phyloP scores from a whole-genome alignment of 2,888 invertebrate genomes.

The Ennomos erosarius region DNA sequence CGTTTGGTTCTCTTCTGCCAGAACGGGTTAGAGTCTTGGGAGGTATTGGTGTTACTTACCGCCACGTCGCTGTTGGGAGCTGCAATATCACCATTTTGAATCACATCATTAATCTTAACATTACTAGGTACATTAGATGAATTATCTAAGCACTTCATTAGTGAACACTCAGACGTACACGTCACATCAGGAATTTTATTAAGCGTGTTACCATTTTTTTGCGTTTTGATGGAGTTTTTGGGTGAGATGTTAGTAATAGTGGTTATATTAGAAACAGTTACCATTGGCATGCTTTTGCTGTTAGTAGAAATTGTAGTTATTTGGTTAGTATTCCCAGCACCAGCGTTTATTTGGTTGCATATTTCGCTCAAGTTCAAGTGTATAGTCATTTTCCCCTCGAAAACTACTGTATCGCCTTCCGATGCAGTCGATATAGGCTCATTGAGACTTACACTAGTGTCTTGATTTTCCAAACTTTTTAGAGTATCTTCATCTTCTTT shows the following conservation, averaged over 20 bases:
- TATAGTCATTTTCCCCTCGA: slow-evolving; percentile 84
- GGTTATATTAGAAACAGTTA: slow-evolving; percentile 85
- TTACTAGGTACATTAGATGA: slow-evolving; percentile 51
- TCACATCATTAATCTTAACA: slow-evolving; percentile 55
- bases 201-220: slow-evolving; percentile 65
- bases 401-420: slow-evolving; percentile 81
- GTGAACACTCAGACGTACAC: slow-evolving; percentile 62
- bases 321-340: slow-evolving; percentile 76
- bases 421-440: slow-evolving; percentile 77
- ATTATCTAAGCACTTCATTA: slow-evolving; percentile 53
- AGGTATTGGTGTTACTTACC: slow-evolving; percentile 66
- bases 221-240: slow-evolving; percentile 80
- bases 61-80: slow-evolving; percentile 56
- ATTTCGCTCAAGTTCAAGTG: slow-evolving; percentile 83
- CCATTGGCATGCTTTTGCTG: slow-evolving; percentile 82
- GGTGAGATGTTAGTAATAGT: slow-evolving; percentile 83
- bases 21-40: slow-evolving; percentile 79
- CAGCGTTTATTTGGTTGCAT: slow-evolving; percentile 76
- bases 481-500: slow-evolving; percentile 82
- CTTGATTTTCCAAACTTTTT: slow-evolving; percentile 82
- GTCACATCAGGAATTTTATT: slow-evolving; percentile 62
- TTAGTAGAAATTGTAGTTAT: slow-evolving; percentile 68
- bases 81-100: slow-evolving; percentile 55
- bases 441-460: slow-evolving; percentile 84
- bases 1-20: slow-evolving; percentile 77